Conservation (phyloP, 37 sponge, comb jelly and placozoan genomes). For the Beroe forskalii region DNA sequence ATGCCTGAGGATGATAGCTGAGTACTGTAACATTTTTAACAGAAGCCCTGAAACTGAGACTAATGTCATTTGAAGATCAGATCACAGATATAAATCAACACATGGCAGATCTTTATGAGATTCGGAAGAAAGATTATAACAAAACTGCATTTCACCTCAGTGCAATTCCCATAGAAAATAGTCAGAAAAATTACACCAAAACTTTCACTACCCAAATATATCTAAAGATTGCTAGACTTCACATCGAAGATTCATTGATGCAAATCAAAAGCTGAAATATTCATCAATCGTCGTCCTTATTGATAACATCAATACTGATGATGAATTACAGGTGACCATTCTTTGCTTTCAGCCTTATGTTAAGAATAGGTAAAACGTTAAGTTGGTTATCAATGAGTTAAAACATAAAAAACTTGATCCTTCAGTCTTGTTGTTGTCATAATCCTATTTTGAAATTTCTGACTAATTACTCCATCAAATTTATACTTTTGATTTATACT, state of each 20-base stretch:
- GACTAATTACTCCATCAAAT: no score
- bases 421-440: no score
- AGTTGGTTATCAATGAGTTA: no score
- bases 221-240: conserved; percentile 88
- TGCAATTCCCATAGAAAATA: conserved; percentile 81
- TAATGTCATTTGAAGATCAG: conserved; percentile 68
- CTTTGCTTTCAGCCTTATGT: no score
- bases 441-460: no score
- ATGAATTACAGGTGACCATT: conserved; percentile 8
- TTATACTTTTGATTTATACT: no score
- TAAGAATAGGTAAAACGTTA: no score
- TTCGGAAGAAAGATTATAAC: conserved; percentile 72
- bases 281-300: conserved; percentile 84
- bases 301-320: conserved; percentile 56
- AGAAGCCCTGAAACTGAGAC: conserved; percentile 21
- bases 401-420: no score
- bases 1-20: not conserved
- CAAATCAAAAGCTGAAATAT: conserved; percentile 95
- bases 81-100: conserved; percentile 71
- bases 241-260: conserved; percentile 87
- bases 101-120: conserved; percentile 76
- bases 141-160: conserved; percentile 78
- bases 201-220: conserved; percentile 93
- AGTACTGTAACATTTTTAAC: no score
- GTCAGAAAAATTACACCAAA: conserved; percentile 79